A percentile compares a stretch with the other conserved stretches of the same genome.
Conservation (phyloP, 1,140 invertebrate genomes). For the Drosophila nigromelanica region DNA sequence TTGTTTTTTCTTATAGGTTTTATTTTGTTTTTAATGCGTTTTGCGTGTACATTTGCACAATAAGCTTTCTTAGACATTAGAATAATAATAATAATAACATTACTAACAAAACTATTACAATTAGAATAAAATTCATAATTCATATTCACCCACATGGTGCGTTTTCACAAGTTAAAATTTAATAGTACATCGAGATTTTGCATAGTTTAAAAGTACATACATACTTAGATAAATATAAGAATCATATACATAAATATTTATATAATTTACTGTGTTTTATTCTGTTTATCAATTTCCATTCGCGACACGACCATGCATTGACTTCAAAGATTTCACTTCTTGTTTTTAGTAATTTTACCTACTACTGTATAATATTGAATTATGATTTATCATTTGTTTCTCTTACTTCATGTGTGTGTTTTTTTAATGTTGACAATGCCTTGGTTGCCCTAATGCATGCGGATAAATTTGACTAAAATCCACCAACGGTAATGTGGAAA, state of each 20-base stretch:
- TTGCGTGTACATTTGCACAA: constrained; percentile 80
- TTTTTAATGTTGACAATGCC: constrained; percentile 50
- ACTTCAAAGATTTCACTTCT: constrained; percentile 51
- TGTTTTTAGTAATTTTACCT: constrained; percentile 58
- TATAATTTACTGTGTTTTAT: constrained; percentile 22
- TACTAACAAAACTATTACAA: constrained; percentile 80
- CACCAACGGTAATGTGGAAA: constrained; percentile 70
- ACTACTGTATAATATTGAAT: constrained; percentile 64
- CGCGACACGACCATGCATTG: constrained; percentile 34
- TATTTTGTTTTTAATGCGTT: constrained; percentile 77
- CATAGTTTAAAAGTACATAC: constrained; percentile 69
- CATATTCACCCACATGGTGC: constrained; percentile 60
- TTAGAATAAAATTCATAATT: constrained; percentile 80
- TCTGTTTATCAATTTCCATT: constrained; percentile 33
- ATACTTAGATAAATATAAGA: constrained; percentile 48
- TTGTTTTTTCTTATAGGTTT: constrained; percentile 66
- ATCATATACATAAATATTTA: constrained; percentile 52
- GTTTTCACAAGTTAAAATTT: constrained; percentile 68
- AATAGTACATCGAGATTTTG: constrained; percentile 80
- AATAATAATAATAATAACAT: constrained; percentile 76
- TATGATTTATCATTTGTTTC: constrained; percentile 35
- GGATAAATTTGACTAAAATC: constrained; percentile 81
- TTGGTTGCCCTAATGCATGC: constrained; percentile 22
- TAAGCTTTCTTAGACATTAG: constrained; percentile 70
- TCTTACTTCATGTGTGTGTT: background rate